Percentiles rank a stretch among this genome's conserved stretches.
phyloP scores from a whole-genome alignment of 2,888 invertebrate species.

The Erebia ligea region DNA sequence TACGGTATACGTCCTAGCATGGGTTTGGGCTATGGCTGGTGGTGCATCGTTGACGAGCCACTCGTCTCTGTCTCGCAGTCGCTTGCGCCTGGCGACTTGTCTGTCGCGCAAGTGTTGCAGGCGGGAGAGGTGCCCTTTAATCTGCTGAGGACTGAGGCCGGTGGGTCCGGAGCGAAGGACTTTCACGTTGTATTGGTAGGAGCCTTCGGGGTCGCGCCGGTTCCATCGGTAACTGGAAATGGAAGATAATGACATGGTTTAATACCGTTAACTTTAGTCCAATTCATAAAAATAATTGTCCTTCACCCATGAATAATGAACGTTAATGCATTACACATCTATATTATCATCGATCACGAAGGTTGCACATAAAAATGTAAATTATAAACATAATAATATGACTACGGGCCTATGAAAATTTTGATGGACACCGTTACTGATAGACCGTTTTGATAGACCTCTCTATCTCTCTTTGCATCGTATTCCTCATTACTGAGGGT shows the following conservation, averaged over 20 bases:
- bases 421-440: too few species aligned
- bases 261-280: neutral
- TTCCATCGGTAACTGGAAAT: conserved; percentile 72
- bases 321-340: too few species aligned
- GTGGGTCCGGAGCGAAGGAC: conserved; percentile 71
- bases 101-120: conserved; percentile 70
- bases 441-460: too few species aligned
- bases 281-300: too few species aligned
- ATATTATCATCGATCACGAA: too few species aligned
- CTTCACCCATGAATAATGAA: too few species aligned
- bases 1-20: conserved; percentile 80
- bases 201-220: conserved; percentile 74
- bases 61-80: conserved; percentile 58
- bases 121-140: conserved; percentile 67
- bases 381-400: too few species aligned
- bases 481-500: too few species aligned
- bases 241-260: conserved; percentile 5
- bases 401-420: too few species aligned
- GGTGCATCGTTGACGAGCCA: conserved; percentile 68
- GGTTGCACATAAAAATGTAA: too few species aligned
- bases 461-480: too few species aligned
- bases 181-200: conserved; percentile 70
- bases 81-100: conserved; percentile 66
- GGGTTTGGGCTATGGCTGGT: conserved; percentile 72
- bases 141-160: conserved; percentile 68